These are phyloP conservation scores for Falco biarmicus DNA, from an alignment of 2,797 vertebrate genomes.

Conservation along the genomic window DNA sequence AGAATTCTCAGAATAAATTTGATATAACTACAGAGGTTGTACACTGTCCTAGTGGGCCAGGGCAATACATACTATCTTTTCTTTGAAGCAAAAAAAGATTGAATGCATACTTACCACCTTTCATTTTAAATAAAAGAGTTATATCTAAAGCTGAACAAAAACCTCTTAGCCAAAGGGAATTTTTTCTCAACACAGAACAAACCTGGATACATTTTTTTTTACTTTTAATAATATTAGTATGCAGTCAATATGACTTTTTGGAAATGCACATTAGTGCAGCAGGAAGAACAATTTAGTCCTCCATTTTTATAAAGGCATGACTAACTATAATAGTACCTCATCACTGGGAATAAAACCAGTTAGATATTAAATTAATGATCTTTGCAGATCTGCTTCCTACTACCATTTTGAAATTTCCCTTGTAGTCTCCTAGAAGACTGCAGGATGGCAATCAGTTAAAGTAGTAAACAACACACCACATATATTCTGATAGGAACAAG, in stretches of 20 bases:
- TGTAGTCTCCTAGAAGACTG: neutral
- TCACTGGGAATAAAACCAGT: neutral
- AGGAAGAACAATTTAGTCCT: neutral
- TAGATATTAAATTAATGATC: slow-evolving; percentile 21
- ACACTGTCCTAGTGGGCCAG: neutral
- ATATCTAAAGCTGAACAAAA: neutral
- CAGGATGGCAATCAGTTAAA: neutral
- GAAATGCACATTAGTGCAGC: neutral
- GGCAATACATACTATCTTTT: neutral
- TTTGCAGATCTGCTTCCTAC: neutral
- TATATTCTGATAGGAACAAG: slow-evolving; percentile 27
- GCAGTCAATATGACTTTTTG: neutral
- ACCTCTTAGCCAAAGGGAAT: neutral
- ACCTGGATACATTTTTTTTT: neutral
- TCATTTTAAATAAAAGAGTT: neutral
- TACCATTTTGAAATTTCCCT: neutral
- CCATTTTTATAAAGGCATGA: neutral
- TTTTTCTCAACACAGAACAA: neutral
- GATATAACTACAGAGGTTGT: neutral
- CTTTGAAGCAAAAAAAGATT: neutral
- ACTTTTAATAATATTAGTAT: neutral
- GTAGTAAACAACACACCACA: slow-evolving; percentile 2
- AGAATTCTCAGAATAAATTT: neutral
- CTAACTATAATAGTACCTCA: neutral
- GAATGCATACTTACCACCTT: neutral